A percentile compares a stretch with the other conserved stretches of the same genome.
Conservation (phyloP, 2,888 invertebrate genomes). For the Chydorus sphaericus region DNA sequence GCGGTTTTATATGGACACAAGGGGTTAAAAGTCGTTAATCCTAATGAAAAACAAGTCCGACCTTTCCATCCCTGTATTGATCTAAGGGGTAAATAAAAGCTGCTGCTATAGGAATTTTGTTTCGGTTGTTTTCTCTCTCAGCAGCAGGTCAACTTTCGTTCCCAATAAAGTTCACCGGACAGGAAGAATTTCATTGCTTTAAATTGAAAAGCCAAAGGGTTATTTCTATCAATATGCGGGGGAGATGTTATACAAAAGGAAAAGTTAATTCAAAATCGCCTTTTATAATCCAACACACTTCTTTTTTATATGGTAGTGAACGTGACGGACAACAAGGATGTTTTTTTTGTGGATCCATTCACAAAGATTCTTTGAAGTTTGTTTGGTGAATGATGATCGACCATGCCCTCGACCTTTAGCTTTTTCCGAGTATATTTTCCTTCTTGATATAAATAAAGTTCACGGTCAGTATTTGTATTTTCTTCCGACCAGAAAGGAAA, state of each 20-base stretch:
- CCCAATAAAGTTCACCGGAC: background rate
- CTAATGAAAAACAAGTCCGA: no score
- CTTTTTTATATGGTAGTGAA: background rate
- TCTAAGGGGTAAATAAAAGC: background rate
- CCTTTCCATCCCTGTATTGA: slow-evolving; percentile 1
- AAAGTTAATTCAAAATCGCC: background rate
- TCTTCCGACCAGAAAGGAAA: no score
- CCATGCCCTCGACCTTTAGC: background rate
- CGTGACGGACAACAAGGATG: background rate
- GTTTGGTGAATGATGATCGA: background rate
- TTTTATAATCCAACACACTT: no score
- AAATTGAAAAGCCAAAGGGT: background rate
- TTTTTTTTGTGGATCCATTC: background rate
- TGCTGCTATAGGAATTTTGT: background rate
- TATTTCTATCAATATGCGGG: background rate
- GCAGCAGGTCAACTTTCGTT: background rate
- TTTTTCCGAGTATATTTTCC: background rate
- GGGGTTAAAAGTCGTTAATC: no score
- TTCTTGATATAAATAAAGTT: background rate
- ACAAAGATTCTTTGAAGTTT: background rate
- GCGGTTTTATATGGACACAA: no score
- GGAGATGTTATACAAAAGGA: background rate
- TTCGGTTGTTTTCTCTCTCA: background rate
- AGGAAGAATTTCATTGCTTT: background rate
- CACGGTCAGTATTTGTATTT: no score